Evolutionary conservation across 2,888 invertebrate genomes (phyloP).

Genomic region (Hanleya hanleyi): DNA sequence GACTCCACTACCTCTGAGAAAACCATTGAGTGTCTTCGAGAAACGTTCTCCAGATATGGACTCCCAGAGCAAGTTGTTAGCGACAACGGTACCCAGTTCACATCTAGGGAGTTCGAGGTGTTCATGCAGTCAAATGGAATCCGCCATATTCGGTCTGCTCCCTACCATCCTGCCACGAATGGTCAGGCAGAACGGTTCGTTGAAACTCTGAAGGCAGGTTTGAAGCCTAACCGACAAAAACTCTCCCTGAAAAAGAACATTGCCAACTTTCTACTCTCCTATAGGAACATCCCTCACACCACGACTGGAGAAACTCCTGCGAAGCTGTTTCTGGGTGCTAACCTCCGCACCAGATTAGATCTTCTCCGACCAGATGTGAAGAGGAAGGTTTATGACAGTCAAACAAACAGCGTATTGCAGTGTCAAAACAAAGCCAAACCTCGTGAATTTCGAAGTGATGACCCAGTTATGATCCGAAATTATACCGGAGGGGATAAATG

Average conservation of each 20-base stretch:
- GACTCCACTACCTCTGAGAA: slow-evolving; percentile 28
- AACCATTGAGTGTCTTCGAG: slow-evolving; percentile 35
- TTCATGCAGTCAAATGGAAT: neutral
- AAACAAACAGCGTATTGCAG: too few relatives aligned
- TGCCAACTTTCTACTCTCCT: neutral
- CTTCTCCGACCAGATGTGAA: slow-evolving; percentile 7
- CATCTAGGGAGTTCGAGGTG: neutral
- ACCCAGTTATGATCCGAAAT: too few relatives aligned
- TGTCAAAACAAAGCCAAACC: too few relatives aligned
- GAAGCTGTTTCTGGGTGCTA: slow-evolving; percentile 33
- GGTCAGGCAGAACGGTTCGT: too few relatives aligned
- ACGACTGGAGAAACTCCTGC: slow-evolving; percentile 22
- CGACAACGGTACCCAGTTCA: too few relatives aligned
- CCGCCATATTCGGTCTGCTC: neutral
- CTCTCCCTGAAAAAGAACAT: neutral
- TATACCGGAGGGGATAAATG: too few relatives aligned
- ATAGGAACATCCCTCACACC: neutral
- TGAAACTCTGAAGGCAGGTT: too few relatives aligned
- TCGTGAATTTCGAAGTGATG: too few relatives aligned
- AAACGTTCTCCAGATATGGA: slow-evolving; percentile 37
- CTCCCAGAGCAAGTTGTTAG: slow-evolving; percentile 32
- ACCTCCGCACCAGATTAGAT: slow-evolving; percentile 18
- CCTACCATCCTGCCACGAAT: neutral
- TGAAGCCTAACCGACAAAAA: too few relatives aligned
- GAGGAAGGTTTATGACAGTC: too few relatives aligned